Conservation (phyloP, 2,113 vertebrate genomes). For the Microcebus ravelobensis region DNA sequence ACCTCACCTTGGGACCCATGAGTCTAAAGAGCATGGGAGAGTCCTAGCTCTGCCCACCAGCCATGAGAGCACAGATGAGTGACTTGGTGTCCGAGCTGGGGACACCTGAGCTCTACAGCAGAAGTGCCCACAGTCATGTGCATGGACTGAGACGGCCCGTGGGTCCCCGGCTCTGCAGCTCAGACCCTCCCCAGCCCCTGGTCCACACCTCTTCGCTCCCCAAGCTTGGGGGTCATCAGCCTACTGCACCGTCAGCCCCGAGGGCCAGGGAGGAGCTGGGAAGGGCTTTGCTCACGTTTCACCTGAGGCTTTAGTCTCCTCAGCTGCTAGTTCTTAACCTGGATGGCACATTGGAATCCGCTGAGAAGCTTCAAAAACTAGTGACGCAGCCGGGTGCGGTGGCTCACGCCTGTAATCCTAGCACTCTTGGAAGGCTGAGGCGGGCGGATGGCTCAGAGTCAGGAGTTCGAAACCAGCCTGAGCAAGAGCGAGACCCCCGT, state of each 20-base stretch:
- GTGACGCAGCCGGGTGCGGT: too few species aligned
- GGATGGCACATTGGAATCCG: background rate
- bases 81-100: accelerated
- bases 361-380: background rate
- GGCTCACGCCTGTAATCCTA: too few species aligned
- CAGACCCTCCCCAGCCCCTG: background rate
- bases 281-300: background rate
- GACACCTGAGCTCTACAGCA: accelerated
- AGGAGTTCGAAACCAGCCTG: too few species aligned
- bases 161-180: background rate
- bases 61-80: background rate
- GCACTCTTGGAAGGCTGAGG: too few species aligned
- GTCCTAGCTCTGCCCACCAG: background rate
- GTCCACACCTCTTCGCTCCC: background rate
- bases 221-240: background rate
- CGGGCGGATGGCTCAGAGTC: too few species aligned
- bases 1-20: accelerated
- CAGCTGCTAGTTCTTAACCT: background rate
- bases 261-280: background rate
- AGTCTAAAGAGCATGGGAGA: background rate
- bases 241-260: background rate
- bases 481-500: too few species aligned
- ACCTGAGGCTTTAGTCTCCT: background rate
- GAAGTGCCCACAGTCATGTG: accelerated
- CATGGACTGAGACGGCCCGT: background rate